Evolutionary conservation across 2,113 vertebrate genomes (phyloP).

Genomic region (Boulengeromyrus knoepffleri): DNA sequence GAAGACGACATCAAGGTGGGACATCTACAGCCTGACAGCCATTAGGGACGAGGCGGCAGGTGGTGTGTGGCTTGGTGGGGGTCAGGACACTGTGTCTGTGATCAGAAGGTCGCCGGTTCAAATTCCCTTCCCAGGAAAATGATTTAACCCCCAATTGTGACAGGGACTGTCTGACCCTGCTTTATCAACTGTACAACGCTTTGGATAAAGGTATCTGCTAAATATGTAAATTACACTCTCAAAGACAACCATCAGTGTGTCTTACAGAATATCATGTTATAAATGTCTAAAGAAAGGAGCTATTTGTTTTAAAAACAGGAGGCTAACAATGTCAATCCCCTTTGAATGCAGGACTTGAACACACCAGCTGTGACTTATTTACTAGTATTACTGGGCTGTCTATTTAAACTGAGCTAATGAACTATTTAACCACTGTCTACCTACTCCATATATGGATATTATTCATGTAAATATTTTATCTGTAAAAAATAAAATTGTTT

Average conservation of each 20-base stretch:
- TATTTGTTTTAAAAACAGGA: not conserved
- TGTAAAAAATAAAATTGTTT: not conserved
- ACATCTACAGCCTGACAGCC: not conserved
- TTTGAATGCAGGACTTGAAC: not conserved
- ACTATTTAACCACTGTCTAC: not conserved
- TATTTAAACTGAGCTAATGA: not conserved
- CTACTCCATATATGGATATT: not conserved
- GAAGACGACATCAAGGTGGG: not conserved
- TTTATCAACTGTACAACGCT: not conserved
- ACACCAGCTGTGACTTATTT: not conserved
- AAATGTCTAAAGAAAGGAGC: not conserved
- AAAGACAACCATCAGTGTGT: not conserved
- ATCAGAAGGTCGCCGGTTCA: not conserved
- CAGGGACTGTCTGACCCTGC: not conserved
- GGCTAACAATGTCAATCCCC: not conserved
- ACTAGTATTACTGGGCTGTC: not conserved
- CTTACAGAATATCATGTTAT: not conserved
- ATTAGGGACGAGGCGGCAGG: not conserved
- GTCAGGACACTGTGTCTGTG: not conserved
- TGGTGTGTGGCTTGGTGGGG: not conserved
- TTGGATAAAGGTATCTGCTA: not conserved
- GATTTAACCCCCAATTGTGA: not conserved
- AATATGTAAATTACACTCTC: not conserved
- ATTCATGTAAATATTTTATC: not conserved
- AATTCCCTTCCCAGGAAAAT: not conserved